Percentiles rank a stretch among this genome's conserved stretches.
Evolutionary conservation across 2,113 vertebrate species (phyloP).

Genomic region (Bucco capensis): DNA sequence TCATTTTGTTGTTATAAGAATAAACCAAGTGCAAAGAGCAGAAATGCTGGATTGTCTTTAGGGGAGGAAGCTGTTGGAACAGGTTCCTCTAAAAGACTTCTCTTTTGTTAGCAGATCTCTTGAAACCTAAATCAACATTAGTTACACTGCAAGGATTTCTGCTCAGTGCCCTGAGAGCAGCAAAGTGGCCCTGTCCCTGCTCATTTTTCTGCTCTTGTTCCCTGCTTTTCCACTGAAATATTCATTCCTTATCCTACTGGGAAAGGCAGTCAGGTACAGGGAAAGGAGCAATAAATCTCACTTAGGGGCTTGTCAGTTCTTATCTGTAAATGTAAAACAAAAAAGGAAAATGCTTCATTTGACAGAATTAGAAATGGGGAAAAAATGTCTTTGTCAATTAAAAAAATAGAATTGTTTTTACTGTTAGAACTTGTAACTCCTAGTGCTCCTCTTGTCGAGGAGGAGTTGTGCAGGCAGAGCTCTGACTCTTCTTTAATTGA

Average conservation of each 20-base stretch:
- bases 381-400: constrained; percentile 9
- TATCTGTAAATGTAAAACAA: constrained; percentile 47
- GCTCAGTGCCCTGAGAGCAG: constrained; percentile 11
- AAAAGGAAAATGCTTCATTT: constrained; percentile 56
- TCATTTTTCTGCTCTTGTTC: constrained; percentile 55
- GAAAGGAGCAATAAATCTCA: constrained; percentile 68
- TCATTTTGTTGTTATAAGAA: not conserved
- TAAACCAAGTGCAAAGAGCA: not conserved
- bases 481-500: not conserved
- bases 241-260: constrained; percentile 46
- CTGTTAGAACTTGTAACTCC: constrained; percentile 2
- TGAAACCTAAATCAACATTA: constrained; percentile 36
- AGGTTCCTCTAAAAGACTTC: constrained; percentile 8
- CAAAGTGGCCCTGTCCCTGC: constrained; percentile 15
- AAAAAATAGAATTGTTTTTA: not conserved
- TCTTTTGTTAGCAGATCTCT: constrained; percentile 14
- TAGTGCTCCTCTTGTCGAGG: not conserved
- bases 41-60: not conserved
- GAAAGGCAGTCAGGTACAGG: constrained; percentile 49
- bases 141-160: constrained; percentile 21
- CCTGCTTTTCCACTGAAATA: constrained; percentile 52
- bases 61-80: not conserved
- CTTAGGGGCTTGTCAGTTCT: constrained; percentile 65
- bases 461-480: not conserved
- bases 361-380: constrained; percentile 39